Evolutionary conservation across 2,113 vertebrate species (phyloP).

Genomic region (Cephalopterus ornatus): DNA sequence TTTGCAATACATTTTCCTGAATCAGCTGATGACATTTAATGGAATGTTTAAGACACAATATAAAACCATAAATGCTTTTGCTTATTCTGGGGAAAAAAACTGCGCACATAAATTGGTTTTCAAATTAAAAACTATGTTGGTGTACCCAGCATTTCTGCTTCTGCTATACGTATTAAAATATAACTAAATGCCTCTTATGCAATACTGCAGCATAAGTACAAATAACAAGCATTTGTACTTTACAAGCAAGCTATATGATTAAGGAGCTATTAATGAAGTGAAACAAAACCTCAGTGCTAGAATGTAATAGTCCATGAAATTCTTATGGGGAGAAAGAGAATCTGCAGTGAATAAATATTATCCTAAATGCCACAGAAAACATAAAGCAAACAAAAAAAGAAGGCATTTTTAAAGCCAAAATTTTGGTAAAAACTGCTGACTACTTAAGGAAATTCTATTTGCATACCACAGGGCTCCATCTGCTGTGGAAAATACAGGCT

Average conservation of each 20-base stretch:
- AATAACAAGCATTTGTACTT: slow-evolving; percentile 76
- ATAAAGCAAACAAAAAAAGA: slow-evolving; percentile 73
- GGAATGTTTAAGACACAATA: slow-evolving; percentile 79
- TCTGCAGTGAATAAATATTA: slow-evolving; percentile 91
- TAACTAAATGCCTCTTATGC: slow-evolving; percentile 68
- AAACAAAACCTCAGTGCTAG: slow-evolving; percentile 81
- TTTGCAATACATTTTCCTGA: slow-evolving; percentile 80
- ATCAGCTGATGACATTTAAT: slow-evolving; percentile 83
- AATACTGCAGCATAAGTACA: slow-evolving; percentile 77
- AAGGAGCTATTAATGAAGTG: slow-evolving; percentile 87
- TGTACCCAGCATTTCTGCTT: slow-evolving; percentile 64
- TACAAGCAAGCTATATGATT: slow-evolving; percentile 80
- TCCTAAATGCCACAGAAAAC: slow-evolving; percentile 81
- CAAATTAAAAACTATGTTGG: slow-evolving; percentile 77
- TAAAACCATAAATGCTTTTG: slow-evolving; percentile 77
- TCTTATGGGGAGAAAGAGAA: slow-evolving; percentile 79
- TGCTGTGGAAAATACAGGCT: slow-evolving; percentile 88
- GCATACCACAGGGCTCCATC: slow-evolving; percentile 94
- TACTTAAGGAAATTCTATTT: slow-evolving; percentile 85
- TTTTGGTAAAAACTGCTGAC: slow-evolving; percentile 86
- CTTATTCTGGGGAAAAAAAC: slow-evolving; percentile 63
- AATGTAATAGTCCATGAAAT: slow-evolving; percentile 83
- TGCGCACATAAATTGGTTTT: slow-evolving; percentile 73
- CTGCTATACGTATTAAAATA: slow-evolving; percentile 73
- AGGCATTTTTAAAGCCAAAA: slow-evolving; percentile 78